Evolutionary conservation across 2,113 vertebrate genomes (phyloP), one percentile per base, ranked within the genome.

Genomic region (Hassar affinis): DNA sequence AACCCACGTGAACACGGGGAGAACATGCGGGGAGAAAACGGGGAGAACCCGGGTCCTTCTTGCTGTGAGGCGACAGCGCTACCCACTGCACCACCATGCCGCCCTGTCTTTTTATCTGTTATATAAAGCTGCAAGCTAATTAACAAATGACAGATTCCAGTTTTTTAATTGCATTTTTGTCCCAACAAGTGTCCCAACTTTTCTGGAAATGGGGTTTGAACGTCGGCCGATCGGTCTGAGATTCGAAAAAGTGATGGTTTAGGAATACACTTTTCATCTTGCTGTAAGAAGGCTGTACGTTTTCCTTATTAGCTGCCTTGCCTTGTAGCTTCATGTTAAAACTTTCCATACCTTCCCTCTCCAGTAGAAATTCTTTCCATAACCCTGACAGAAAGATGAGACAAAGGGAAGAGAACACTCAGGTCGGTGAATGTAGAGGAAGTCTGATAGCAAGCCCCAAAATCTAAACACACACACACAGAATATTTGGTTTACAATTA

Each of bases 351-450:
- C 97, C 95, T 97, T 90, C 78, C 97, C 97, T 0, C 89, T 93
- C 89, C 92, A 91, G 91, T 95, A 95, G 22, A 95, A 35, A 1
- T 91, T 91, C 59, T 92, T 94, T n/a, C 97, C 97, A 92, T 96
- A 94, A 86, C 97, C 97, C 91, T 96, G 94, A 90, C 96, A 96
- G 92, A 99, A 98, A 45, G 96, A 96, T 3, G 97, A 97, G 88
- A 92, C 64, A 0, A 99, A 96, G 64, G 97, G 97, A 38, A 99
- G 93, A 0, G 88, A 89, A 9, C 91, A 92, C 85, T 79, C 93
- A 35, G 80, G 85, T 57, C 93, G 95, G 81, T 98, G 97, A 0
- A 93, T 86, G 87, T 93, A 93, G 72, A 98, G 93, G 78, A 92
- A 89, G 77, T 90, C 91, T 0, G 88, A 90, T 86, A 98, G 91